Percentiles rank a stretch among this genome's conserved stretches.
phyloP scores from a whole-genome alignment of 2,113 vertebrate genomes.

The Psilopsiagon aurifrons region DNA sequence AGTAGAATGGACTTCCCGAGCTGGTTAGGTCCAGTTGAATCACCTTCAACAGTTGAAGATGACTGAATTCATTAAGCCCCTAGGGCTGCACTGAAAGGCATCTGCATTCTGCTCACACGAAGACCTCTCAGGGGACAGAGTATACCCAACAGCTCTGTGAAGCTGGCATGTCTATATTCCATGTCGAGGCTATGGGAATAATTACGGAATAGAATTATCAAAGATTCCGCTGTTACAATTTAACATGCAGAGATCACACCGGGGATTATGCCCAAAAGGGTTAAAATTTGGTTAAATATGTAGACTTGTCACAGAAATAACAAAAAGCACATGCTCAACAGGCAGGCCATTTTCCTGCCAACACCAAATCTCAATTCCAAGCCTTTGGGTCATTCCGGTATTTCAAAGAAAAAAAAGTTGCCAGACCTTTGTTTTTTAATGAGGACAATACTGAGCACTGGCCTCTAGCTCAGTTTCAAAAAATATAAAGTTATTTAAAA shows the following conservation, averaged over 20 bases:
- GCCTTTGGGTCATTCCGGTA: slow-evolving; percentile 26
- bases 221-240: background rate
- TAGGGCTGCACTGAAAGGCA: background rate
- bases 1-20: background rate
- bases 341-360: slow-evolving; percentile 15
- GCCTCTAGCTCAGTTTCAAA: background rate
- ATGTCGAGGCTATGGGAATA: background rate
- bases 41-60: background rate
- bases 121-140: background rate
- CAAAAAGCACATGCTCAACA: slow-evolving; percentile 33
- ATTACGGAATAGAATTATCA: background rate
- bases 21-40: background rate
- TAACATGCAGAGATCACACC: background rate
- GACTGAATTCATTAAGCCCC: background rate
- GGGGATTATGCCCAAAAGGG: background rate
- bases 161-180: rapidly evolving
- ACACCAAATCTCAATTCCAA: slow-evolving; percentile 27
- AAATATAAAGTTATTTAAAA: background rate
- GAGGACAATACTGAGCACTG: background rate
- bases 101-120: background rate
- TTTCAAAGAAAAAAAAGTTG: slow-evolving; percentile 1
- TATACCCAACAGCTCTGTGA: background rate
- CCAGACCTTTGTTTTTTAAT: slow-evolving; percentile 33
- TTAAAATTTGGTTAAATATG: background rate
- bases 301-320: slow-evolving; percentile 29